Evolutionary conservation across 2,888 invertebrate species (phyloP), one percentile per base, ranked within the genome.

Genomic region (Globia sparganii): DNA sequence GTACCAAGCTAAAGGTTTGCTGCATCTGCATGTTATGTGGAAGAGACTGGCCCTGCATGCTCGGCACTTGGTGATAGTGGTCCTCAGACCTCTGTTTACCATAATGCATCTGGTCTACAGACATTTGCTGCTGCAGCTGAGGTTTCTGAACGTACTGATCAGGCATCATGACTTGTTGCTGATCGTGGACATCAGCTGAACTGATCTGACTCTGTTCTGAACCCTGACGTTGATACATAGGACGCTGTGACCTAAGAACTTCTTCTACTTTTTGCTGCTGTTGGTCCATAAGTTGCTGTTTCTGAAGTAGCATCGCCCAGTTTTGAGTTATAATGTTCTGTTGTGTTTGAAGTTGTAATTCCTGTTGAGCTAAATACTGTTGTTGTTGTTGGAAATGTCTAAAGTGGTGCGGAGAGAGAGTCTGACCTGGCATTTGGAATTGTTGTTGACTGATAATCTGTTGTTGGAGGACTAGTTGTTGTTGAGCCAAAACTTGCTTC

Each of bases 281-380:
- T 77, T 97, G 97, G 0, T 96, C 97, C 91, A 97, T 96, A 11
- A 97, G 91, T 78, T 96, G 97, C 81, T 96, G 96, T 82, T 97
- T 97, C 75, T 97, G 96, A 1, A 97, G 95, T 49, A 97, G 91
- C 64, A 97, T 94, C 0, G 97, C 95, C 58, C 97, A 91, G 72
- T 96, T 97, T 88, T 97, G 97, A 86, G 97, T 97, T 71, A 97
- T 96, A 56, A 97, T 94, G 86, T 97, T 97, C 83, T 97, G 97
- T 80, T 97, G 97, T 28, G 96, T 95, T 75, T 97, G 97, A 28
- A 97, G 92, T 73, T 97, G 95, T 61, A 95, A 89, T 85, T 97
- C 97, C 86, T 97, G 97, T 75, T 97, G 97, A 0, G 96, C 95
- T 72, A 97, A 92, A 86, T 96, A 97, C 86, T 97, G 97, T 77